Evolutionary conservation across 2,113 vertebrate genomes (phyloP), one percentile per base, ranked within the genome.

Genomic region (Silurus asotus): DNA sequence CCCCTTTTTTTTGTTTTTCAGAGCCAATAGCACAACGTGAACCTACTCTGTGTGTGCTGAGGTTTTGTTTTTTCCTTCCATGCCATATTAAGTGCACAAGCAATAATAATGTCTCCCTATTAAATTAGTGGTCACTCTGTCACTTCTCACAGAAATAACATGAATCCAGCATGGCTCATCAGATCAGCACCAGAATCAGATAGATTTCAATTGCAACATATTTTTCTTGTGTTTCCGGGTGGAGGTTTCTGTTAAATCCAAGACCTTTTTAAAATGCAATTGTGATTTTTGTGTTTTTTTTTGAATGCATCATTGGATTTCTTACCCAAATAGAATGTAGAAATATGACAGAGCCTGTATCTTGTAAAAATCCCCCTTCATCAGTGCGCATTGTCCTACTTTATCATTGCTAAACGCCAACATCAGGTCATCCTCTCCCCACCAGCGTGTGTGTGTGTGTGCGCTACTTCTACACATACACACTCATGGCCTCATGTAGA

Each of bases 401-500:
- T 84, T 15, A 8, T 55, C n/a, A n/a, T 75, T 45, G 5, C 67
- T 10, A 59, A 74, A 69, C 6, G 8, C 82, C 81, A 72, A 23
- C 53, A 48, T 49, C 28, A 15, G 28, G 56, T 61, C 74, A 62
- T 76, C 64, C 7, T 67, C 45, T 81, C 59, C 11, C 49, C 67
- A 58, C 65, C 15, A 61, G 49, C 77, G n/a, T 82, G 28, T 67
- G 14, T 28, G 67, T 15, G 56, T 58, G 13, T 14, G 11, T 17
- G 19, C 10, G 75, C 56, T 55, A 75, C 75, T 62, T 81, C 69
- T 61, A 65, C 62, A 83, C 64, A 82, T 51, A 61, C 75, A 64
- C 61, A 67, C 76, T 61, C 25, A 20, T 25, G n/a, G 49, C 45
- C 25, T 72, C 62, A 3, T 59, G 67, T 6, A 19, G 20, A 83